Conservation (phyloP, 2,797 vertebrate genomes). For the Acrocephalus scirpaceus region DNA sequence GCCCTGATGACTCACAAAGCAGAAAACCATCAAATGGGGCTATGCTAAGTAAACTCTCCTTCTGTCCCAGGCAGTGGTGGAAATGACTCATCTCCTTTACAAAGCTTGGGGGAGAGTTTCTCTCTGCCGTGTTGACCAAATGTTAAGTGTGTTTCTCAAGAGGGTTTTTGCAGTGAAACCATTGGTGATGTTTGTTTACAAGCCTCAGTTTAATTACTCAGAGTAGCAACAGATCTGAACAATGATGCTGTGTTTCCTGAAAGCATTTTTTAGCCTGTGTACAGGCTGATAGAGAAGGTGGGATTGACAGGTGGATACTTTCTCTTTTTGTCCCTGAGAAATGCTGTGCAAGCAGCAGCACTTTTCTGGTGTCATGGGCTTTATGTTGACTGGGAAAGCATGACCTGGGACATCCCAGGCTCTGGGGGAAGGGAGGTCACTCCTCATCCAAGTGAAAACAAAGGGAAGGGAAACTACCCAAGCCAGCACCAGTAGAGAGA, state of each 20-base stretch:
- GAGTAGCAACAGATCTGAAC: not conserved
- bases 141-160: not conserved
- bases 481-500: not conserved
- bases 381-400: not conserved
- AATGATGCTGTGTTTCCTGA: not conserved
- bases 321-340: not conserved
- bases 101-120: not conserved
- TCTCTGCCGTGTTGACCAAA: constrained; percentile 17
- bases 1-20: not conserved
- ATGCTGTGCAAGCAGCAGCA: not conserved
- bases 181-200: not conserved
- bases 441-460: not conserved
- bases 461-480: not conserved
- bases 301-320: not conserved
- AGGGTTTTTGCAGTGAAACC: constrained; percentile 13
- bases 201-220: not conserved
- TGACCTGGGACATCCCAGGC: not conserved
- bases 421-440: not conserved
- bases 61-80: not conserved
- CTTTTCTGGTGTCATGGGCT: not conserved
- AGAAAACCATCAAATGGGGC: not conserved
- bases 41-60: not conserved
- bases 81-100: constrained; percentile 24
- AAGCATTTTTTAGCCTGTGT: not conserved
- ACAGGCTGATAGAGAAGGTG: not conserved